Evolutionary conservation across 2,113 vertebrate species (phyloP).

Genomic region (Campylomormyrus tamandua): DNA sequence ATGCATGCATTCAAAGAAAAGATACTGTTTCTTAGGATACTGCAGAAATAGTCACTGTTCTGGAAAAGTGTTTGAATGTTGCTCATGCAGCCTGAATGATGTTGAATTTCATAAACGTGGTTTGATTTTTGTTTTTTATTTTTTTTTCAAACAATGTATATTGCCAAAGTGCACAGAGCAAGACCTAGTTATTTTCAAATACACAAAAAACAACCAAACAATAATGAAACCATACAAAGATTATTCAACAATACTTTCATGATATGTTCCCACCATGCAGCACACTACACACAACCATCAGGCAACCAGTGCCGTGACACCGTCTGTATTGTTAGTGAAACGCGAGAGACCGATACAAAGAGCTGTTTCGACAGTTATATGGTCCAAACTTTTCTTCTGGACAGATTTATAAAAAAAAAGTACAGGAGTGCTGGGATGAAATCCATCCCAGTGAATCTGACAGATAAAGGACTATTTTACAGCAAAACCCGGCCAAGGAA

Average conservation of each 20-base stretch:
- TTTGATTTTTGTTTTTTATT: conserved; percentile 31
- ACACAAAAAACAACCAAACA: conserved; percentile 37
- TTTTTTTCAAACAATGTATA: conserved; percentile 50
- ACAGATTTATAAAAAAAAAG: conserved; percentile 51
- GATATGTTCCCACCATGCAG: conserved; percentile 63
- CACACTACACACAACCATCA: conserved; percentile 63
- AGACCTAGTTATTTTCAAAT: conserved; percentile 35
- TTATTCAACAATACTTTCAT: conserved; percentile 68
- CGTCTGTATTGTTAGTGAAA: conserved; percentile 56
- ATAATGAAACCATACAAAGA: conserved; percentile 52
- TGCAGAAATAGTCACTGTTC: neutral
- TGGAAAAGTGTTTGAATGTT: neutral
- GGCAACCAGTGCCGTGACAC: conserved; percentile 82
- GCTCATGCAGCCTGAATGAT: neutral
- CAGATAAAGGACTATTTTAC: conserved; percentile 46
- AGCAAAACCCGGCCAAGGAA: conserved; percentile 37
- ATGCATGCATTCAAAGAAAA: neutral
- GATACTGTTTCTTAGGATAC: neutral
- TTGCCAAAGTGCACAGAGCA: conserved; percentile 65
- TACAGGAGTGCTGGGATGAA: conserved; percentile 61
- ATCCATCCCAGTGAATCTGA: conserved; percentile 31
- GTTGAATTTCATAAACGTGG: neutral
- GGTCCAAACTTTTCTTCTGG: conserved; percentile 49
- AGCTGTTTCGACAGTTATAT: conserved; percentile 51
- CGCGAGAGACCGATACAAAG: conserved; percentile 44